These are phyloP conservation scores for Cydia amplana DNA, from an alignment of 1,140 invertebrate species.

Conservation along the genomic window DNA sequence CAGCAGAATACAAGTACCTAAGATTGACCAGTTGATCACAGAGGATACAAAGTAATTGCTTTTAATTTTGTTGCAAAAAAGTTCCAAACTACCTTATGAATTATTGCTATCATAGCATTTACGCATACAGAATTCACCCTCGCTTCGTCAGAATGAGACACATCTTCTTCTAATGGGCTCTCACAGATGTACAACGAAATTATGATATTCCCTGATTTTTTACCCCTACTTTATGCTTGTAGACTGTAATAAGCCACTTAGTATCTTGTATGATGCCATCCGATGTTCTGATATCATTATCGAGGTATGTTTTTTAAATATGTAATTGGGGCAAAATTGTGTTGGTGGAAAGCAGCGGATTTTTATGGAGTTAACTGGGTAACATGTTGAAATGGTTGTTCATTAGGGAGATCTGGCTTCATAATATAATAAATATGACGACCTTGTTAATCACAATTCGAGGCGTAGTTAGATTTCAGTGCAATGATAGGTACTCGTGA, in stretches of 20 bases:
- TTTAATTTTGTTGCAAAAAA: too few species aligned
- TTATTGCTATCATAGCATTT: slow-evolving; percentile 14
- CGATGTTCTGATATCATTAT: slow-evolving; percentile 31
- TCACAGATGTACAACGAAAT: slow-evolving; percentile 33
- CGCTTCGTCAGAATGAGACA: slow-evolving; percentile 42
- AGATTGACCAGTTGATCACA: too few species aligned
- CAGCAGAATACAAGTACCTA: too few species aligned
- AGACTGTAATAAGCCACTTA: slow-evolving; percentile 49
- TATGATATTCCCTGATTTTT: slow-evolving; percentile 42
- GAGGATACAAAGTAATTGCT: too few species aligned
- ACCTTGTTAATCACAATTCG: too few species aligned
- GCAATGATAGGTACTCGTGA: too few species aligned
- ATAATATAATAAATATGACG: too few species aligned
- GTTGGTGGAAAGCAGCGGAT: not conserved
- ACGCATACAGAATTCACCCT: slow-evolving; percentile 36
- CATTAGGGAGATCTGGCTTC: not conserved
- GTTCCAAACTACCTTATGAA: not conserved
- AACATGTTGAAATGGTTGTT: not conserved
- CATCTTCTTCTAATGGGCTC: slow-evolving; percentile 39
- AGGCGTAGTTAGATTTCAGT: too few species aligned
- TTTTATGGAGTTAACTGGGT: not conserved
- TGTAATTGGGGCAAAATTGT: slow-evolving; percentile 23
- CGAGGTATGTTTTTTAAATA: slow-evolving; percentile 27
- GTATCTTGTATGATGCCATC: slow-evolving; percentile 42
- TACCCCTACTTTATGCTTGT: slow-evolving; percentile 38